Evolutionary conservation across 2,797 vertebrate species (phyloP).

Genomic region (Gadopsis marmoratus): DNA sequence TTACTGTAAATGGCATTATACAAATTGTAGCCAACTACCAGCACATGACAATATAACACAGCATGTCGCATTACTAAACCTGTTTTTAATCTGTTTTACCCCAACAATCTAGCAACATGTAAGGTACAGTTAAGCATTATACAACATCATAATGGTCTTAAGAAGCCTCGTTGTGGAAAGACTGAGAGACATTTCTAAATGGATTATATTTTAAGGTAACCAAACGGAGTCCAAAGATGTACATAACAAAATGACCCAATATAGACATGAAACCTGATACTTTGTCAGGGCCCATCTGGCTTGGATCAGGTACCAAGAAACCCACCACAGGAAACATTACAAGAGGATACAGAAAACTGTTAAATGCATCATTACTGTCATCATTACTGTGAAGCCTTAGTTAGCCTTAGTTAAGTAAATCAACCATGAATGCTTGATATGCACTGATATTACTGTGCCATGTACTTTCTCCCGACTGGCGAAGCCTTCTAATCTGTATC

Average conservation of each 20-base stretch:
- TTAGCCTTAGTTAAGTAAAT: background rate
- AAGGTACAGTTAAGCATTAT: background rate
- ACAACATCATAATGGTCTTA: background rate
- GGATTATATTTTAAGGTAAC: background rate
- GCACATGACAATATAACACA: conserved; percentile 10
- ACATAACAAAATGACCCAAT: background rate
- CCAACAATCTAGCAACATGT: background rate
- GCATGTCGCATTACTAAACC: background rate
- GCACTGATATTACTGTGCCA: background rate
- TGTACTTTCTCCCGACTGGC: background rate
- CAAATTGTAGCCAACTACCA: conserved; percentile 26
- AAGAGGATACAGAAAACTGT: background rate
- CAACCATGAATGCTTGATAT: background rate
- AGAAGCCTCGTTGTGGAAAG: background rate
- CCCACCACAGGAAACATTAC: background rate
- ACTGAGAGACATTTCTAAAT: background rate
- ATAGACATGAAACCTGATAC: background rate
- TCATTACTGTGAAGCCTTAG: background rate
- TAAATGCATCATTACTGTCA: background rate
- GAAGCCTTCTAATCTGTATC: background rate
- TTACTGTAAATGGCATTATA: conserved; percentile 34
- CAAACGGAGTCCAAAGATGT: background rate
- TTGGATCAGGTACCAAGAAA: background rate
- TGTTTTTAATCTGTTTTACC: background rate
- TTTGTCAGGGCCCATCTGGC: background rate